Conservation (phyloP, 2,113 vertebrate species). For the Bagarius yarrelli region DNA sequence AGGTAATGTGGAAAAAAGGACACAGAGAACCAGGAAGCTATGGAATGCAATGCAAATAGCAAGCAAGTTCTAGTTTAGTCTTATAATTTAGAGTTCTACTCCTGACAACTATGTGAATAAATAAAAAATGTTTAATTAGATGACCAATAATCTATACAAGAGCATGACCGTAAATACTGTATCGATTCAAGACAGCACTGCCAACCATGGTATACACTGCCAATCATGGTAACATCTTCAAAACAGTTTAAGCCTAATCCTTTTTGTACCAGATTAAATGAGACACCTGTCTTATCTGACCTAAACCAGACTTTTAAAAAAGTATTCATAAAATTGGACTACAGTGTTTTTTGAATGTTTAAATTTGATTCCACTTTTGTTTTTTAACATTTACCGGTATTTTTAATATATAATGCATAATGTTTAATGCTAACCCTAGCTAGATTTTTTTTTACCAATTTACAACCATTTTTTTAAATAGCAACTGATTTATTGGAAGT, state of each 20-base stretch:
- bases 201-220: not conserved
- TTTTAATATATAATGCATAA: no score
- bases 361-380: not conserved
- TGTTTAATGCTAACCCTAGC: no score
- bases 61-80: not conserved
- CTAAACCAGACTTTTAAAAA: not conserved
- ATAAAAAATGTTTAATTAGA: not conserved
- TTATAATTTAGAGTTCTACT: not conserved
- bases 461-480: no score
- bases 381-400: not conserved
- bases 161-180: not conserved
- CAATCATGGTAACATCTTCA: not conserved
- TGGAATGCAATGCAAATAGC: not conserved
- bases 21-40: not conserved
- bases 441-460: not conserved
- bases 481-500: no score
- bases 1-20: conserved; percentile 9
- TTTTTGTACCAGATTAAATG: not conserved
- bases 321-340: not conserved
- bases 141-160: not conserved
- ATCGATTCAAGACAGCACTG: not conserved
- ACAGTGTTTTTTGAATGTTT: not conserved
- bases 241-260: not conserved
- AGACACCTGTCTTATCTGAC: not conserved
- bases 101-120: not conserved